These are phyloP conservation scores for Eueremaeus valkanovi DNA, from an alignment of 2,888 invertebrate species.

Conservation along the genomic window DNA sequence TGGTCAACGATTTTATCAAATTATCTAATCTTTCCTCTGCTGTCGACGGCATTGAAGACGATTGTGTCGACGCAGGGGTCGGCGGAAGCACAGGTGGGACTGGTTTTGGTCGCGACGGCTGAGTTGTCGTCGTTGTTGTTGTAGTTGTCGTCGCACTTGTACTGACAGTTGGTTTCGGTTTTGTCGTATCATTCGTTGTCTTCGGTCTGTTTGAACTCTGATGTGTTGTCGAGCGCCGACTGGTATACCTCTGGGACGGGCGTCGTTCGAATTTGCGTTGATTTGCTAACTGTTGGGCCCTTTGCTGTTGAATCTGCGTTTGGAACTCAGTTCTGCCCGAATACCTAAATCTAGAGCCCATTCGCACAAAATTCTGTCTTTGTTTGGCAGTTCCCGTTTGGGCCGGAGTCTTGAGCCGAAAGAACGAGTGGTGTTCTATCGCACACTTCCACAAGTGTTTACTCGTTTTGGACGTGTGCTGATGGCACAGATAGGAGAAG, in stretches of 20 bases:
- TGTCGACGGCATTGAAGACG: slow-evolving; percentile 43
- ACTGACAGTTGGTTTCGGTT: background rate
- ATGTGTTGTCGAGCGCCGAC: slow-evolving; percentile 64
- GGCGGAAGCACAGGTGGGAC: slow-evolving; percentile 46
- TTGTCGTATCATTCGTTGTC: background rate
- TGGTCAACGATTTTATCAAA: slow-evolving; percentile 62
- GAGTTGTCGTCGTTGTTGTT: slow-evolving; percentile 37
- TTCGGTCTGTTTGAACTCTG: background rate
- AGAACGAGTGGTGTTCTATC: slow-evolving; percentile 98
- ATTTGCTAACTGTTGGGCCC: slow-evolving; percentile 85
- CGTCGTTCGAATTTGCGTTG: slow-evolving; percentile 71
- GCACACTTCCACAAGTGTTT: slow-evolving; percentile 99
- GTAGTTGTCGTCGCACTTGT: background rate
- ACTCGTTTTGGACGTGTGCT: slow-evolving; percentile 91
- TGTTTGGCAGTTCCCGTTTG: slow-evolving; percentile 71
- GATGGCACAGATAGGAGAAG: background rate
- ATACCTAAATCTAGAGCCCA: slow-evolving; percentile 95
- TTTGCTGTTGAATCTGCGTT: slow-evolving; percentile 61
- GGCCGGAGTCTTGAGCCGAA: slow-evolving; percentile 66
- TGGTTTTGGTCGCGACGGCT: slow-evolving; percentile 43
- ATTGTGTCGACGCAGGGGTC: slow-evolving; percentile 35
- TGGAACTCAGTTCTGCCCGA: slow-evolving; percentile 94
- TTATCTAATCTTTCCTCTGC: slow-evolving; percentile 65
- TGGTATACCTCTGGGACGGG: slow-evolving; percentile 92
- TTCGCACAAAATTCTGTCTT: slow-evolving; percentile 92